phyloP scores from a whole-genome alignment of 2,888 invertebrate species.

The Ptychoptera contaminata region DNA sequence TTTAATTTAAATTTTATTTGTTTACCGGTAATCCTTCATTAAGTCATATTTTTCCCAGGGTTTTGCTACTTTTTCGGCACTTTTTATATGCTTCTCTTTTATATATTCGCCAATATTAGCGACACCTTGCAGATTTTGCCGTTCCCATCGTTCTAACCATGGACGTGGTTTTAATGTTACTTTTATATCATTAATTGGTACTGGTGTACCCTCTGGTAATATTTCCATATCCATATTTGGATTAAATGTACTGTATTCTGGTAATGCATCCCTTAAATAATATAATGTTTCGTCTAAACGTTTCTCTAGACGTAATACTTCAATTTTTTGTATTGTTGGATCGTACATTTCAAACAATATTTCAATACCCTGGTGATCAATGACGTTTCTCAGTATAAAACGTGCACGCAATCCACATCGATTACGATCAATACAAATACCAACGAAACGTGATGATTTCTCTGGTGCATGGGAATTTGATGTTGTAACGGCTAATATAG shows the following conservation, averaged over 20 bases:
- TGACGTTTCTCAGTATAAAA: conserved; percentile 81
- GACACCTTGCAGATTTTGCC: conserved; percentile 59
- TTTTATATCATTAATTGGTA: conserved; percentile 64
- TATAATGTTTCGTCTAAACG: conserved; percentile 75
- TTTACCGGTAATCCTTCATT: conserved; percentile 65
- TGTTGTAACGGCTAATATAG: conserved; percentile 73
- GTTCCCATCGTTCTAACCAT: conserved; percentile 85
- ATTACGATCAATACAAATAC: conserved; percentile 81
- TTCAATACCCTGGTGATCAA: conserved; percentile 74
- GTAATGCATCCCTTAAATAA: conserved; percentile 80
- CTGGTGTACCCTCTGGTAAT: conserved; percentile 55
- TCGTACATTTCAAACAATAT: conserved; percentile 65
- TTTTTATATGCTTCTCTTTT: conserved; percentile 34
- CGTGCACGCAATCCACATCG: conserved; percentile 69
- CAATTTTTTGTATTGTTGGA: conserved; percentile 77
- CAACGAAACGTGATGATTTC: conserved; percentile 54
- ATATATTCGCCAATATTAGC: conserved; percentile 40
- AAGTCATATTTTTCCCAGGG: conserved; percentile 87
- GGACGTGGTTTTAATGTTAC: conserved; percentile 64
- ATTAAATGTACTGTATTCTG: conserved; percentile 85
- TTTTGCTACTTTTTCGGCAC: conserved; percentile 40
- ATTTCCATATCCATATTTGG: conserved; percentile 78
- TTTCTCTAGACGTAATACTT: conserved; percentile 83
- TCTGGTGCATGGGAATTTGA: conserved; percentile 74
- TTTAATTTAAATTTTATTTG: too few relatives aligned